Evolutionary conservation across 2,888 invertebrate genomes (phyloP).

Genomic region (Rhingia rostrata): DNA sequence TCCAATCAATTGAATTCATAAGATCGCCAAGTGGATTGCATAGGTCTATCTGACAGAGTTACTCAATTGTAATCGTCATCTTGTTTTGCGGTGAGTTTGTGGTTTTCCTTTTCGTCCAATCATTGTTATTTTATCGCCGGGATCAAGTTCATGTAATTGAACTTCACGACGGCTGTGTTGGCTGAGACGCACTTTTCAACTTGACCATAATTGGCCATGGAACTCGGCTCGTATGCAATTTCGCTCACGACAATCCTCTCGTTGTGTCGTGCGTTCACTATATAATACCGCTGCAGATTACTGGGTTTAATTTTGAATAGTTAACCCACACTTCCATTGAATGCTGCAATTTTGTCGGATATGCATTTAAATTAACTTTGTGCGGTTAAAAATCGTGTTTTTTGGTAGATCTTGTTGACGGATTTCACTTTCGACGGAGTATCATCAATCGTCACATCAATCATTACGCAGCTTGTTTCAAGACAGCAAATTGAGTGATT

Average conservation of each 20-base stretch:
- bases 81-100: constrained; percentile 1
- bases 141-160: constrained; percentile 34
- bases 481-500: no score
- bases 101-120: constrained; percentile 7
- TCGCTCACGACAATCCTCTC: constrained; percentile 52
- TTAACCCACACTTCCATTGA: background rate
- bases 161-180: background rate
- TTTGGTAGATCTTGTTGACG: background rate
- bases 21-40: no score
- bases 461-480: no score
- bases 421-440: constrained; percentile 28
- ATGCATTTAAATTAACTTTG: constrained; percentile 23
- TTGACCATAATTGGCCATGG: constrained; percentile 48
- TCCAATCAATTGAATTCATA: constrained; percentile 5
- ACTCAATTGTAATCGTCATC: constrained; percentile 20
- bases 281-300: no score
- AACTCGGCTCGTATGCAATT: constrained; percentile 31
- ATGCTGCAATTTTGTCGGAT: constrained; percentile 2
- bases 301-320: background rate
- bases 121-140: background rate
- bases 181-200: constrained; percentile 7
- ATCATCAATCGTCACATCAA: background rate
- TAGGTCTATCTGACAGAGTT: constrained; percentile 13
- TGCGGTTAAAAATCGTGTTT: background rate
- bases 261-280: constrained; percentile 14